Conservation (phyloP, 2,888 invertebrate genomes). For the Herminia tarsipennalis region DNA sequence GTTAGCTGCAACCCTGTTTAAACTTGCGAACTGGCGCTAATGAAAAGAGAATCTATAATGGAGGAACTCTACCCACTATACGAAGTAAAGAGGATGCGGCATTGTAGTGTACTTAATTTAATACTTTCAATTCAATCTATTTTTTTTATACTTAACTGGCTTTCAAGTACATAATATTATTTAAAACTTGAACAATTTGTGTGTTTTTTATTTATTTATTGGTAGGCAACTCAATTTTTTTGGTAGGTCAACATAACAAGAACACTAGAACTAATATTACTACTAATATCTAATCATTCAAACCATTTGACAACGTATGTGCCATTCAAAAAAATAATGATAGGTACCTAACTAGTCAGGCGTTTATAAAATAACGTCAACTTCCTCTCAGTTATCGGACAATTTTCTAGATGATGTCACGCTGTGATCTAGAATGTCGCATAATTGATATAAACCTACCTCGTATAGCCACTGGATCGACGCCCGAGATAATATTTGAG, state of each 20-base stretch:
- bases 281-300: too few species aligned
- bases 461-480: conserved; percentile 16
- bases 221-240: too few species aligned
- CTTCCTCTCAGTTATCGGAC: conserved; percentile 15
- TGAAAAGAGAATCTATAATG: conserved; percentile 74
- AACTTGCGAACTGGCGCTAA: conserved; percentile 55
- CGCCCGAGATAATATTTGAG: conserved; percentile 30
- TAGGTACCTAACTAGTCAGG: neutral
- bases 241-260: too few species aligned
- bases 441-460: conserved; percentile 36
- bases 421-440: conserved; percentile 32
- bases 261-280: too few species aligned
- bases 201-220: too few species aligned
- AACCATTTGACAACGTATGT: too few species aligned
- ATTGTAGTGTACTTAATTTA: conserved; percentile 8
- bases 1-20: conserved; percentile 48
- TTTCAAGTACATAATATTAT: neutral
- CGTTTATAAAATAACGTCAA: conserved; percentile 15
- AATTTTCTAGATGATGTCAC: conserved; percentile 40
- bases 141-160: neutral
- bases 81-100: conserved; percentile 43
- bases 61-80: conserved; percentile 39
- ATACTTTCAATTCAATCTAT: neutral
- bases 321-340: neutral
- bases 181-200: neutral